Evolutionary conservation across 2,888 invertebrate species (phyloP).

Genomic region (Amiota minor): DNA sequence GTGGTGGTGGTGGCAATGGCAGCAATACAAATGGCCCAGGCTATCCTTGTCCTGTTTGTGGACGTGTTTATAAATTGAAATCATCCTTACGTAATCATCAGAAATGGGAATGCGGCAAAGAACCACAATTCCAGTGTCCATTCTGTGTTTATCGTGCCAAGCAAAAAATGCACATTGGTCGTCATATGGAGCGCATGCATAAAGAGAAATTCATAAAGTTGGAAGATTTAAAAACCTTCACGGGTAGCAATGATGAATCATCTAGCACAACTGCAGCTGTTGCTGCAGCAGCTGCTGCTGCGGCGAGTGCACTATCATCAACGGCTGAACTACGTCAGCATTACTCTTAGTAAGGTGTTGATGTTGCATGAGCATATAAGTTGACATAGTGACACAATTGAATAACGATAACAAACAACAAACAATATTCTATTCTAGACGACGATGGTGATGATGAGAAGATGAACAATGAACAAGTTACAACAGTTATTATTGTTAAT

Average conservation of each 20-base stretch:
- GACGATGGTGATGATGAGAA: not conserved
- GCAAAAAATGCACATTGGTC: slow-evolving; percentile 88
- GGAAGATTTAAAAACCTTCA: slow-evolving; percentile 71
- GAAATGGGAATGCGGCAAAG: slow-evolving; percentile 90
- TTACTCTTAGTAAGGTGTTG: slow-evolving; percentile 60
- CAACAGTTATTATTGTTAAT: slow-evolving; percentile 47
- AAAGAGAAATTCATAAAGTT: slow-evolving; percentile 77
- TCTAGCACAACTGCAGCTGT: slow-evolving; percentile 35
- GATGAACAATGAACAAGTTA: slow-evolving; percentile 26
- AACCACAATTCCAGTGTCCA: slow-evolving; percentile 87
- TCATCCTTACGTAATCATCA: slow-evolving; percentile 88
- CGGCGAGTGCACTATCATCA: slow-evolving; percentile 41
- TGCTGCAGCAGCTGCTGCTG: slow-evolving; percentile 44
- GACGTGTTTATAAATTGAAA: slow-evolving; percentile 88
- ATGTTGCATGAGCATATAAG: slow-evolving; percentile 28
- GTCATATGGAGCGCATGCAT: slow-evolving; percentile 88
- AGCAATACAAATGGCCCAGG: slow-evolving; percentile 74
- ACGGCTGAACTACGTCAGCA: slow-evolving; percentile 69
- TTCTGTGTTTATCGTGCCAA: slow-evolving; percentile 89
- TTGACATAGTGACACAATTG: not conserved
- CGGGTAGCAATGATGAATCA: slow-evolving; percentile 45
- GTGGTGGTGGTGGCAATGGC: slow-evolving; percentile 51
- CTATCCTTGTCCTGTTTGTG: slow-evolving; percentile 87
- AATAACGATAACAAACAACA: slow-evolving; percentile 8
- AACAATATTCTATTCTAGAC: slow-evolving; percentile 7